A percentile compares a stretch with the other conserved stretches of the same genome.
phyloP scores from a whole-genome alignment of 2,888 invertebrate species.

The Drepanosiphum platanoidis region DNA sequence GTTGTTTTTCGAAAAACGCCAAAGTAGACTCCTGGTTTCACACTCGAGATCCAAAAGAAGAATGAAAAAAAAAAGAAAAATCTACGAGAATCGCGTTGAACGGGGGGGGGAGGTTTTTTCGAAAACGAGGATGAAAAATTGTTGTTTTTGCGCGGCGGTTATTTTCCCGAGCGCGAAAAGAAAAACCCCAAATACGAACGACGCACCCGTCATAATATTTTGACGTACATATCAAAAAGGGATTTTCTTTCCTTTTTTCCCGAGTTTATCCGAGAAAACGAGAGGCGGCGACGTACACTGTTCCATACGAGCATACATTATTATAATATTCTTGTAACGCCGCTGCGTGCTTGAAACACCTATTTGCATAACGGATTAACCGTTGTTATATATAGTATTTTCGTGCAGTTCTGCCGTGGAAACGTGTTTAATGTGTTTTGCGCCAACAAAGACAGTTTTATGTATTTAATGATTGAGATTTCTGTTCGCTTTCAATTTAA shows the following conservation, averaged over 20 bases:
- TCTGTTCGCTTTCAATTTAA: constrained; percentile 41
- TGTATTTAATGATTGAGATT: constrained; percentile 14
- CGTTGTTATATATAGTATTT: background rate
- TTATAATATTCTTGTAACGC: background rate
- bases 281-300: too few relatives aligned
- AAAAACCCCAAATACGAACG: too few relatives aligned
- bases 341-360: background rate
- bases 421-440: background rate
- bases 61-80: too few relatives aligned
- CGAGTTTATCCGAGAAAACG: background rate
- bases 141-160: too few relatives aligned
- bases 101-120: too few relatives aligned
- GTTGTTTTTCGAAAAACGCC: too few relatives aligned
- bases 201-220: too few relatives aligned
- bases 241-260: background rate
- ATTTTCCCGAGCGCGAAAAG: too few relatives aligned
- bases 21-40: too few relatives aligned
- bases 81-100: too few relatives aligned
- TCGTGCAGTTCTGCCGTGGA: background rate
- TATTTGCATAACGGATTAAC: constrained; percentile 8
- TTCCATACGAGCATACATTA: background rate
- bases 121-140: too few relatives aligned
- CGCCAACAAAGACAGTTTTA: background rate
- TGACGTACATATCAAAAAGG: background rate
- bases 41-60: too few relatives aligned